These are phyloP conservation scores for Lordiphosa collinella DNA, from an alignment of 1,140 invertebrate species.

Conservation along the genomic window DNA sequence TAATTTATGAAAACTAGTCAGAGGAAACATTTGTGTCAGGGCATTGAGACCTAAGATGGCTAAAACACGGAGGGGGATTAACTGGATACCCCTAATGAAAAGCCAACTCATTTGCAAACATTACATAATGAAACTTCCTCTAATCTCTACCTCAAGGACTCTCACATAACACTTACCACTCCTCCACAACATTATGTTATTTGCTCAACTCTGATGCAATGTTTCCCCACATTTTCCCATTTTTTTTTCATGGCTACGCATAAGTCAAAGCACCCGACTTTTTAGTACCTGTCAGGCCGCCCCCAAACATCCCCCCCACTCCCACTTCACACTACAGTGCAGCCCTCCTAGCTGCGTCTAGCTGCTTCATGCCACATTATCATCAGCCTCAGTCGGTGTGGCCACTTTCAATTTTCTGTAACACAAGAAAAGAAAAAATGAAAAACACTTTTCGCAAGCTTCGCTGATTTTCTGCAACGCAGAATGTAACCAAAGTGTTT, in stretches of 20 bases:
- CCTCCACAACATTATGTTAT: slow-evolving; percentile 1
- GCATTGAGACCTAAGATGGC: no score
- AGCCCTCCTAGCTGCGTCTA: slow-evolving; percentile 1
- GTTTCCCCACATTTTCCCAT: neutral
- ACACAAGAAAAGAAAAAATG: slow-evolving; percentile 14
- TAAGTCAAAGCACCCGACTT: slow-evolving; percentile 52
- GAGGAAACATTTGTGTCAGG: no score
- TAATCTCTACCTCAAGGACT: no score
- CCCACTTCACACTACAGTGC: slow-evolving; percentile 67
- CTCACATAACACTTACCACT: no score
- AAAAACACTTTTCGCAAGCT: slow-evolving; percentile 67
- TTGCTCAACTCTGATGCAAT: slow-evolving; percentile 40
- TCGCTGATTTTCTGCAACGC: slow-evolving; percentile 53
- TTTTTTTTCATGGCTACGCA: neutral
- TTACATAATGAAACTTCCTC: no score
- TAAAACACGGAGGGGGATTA: no score
- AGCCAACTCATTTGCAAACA: no score
- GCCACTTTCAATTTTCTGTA: slow-evolving; percentile 49
- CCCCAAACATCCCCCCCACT: slow-evolving; percentile 29
- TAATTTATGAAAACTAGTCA: no score
- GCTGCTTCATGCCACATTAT: slow-evolving; percentile 51
- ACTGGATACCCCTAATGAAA: no score
- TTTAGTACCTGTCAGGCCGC: slow-evolving; percentile 31
- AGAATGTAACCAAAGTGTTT: slow-evolving; percentile 51
- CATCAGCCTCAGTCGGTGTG: slow-evolving; percentile 40